Base-by-base conservation (phyloP, 2,888 invertebrate species). In the Acanthosepion esculentum region DNA sequence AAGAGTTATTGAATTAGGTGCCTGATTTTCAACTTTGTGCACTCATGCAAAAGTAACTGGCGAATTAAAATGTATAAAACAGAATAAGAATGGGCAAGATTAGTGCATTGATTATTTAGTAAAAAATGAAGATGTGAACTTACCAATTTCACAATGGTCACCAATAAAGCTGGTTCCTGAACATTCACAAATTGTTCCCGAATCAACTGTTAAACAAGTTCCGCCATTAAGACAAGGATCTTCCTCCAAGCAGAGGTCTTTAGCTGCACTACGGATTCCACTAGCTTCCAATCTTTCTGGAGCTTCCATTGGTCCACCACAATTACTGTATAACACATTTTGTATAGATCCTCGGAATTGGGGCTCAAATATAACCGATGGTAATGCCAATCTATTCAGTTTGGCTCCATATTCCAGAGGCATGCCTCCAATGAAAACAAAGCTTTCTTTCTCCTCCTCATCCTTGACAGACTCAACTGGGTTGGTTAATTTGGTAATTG, bases 371-470 rank as follows among this genome's bases (percentile, higher is more conserved):
- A 99, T 98, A 95, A 99, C 99, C 96, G 99, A 99, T 7, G 99
- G 99, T 95, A 99, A 97, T 1, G 99, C 99, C 95, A 99, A 98
- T 33, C 96, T 95, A 48, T 95, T 95, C 96, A 99, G 98, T 97
- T 99, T 99, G 95, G 98, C 98, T 97, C 98, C 98, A 97, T 99
- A 99, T 98, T 98, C 99, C 95, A 98, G 98, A 95, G 99, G 99
- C 98, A 99, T 98, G 55, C 99, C 99, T n/a, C 99, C 99, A 95
- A 99, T 98, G 98, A 99, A 99, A 95, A 99, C 99, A 97, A 99
- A 99, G 59, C 99, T 99, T 98, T 99, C 99, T 95, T 98, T 98
- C 95, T 98, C 98, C 97, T 98, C 98, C 97, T 98, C 98, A 59
- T 99, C 99, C 97, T 99, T 99, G 96, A 98, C 98, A 97, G 98